Base-by-base conservation (phyloP, 2,113 vertebrate species). In the Trochalopteron elliotii region DNA sequence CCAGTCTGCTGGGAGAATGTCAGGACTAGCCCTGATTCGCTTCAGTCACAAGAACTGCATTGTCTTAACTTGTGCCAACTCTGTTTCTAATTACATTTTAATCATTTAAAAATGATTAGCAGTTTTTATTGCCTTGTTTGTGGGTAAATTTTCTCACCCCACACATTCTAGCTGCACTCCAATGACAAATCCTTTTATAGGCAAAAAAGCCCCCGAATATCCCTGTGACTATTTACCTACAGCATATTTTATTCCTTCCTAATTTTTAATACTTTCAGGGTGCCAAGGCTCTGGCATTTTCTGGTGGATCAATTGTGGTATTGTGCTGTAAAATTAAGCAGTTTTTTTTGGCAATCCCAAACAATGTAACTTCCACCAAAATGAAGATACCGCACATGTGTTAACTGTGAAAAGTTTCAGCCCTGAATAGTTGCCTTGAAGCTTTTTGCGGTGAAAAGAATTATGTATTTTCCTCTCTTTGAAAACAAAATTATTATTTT, bases 41-140 rank as follows among this genome's bases (percentile, higher is more conserved):
- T 86, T 89, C 88, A 94, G 92, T 96, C 94, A 94, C 94, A 96
- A 94, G 96, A 96, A 94, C 86, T 86, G 86, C 80, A 94, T 92
- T 96, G 96, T 97, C 96, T 97, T 93, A 96, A 97, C 96, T 96
- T 92, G 90, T 94, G 95, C 96, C 94, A 97, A 92, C 96, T 95
- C 95, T 94, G 96, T 90, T 97, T 97, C 95, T 96, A 96, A 96
- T 96, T 97, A 94, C 92, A 89, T 94, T 96, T 94, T 94, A 96
- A 96, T 97, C 96, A 96, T 96, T 97, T 96, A 96, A 94, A 96
- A 97, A 96, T 96, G 95, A 97, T 97, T 96, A 96, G 92, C 94
- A 95, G 96, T 92, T 96, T 95, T 96, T 96, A 95, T 93, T 94
- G 94, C 96, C 96, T 94, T 95, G 96, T 96, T 96, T 96, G 94